Conservation (phyloP, 2,113 vertebrate genomes). For the Saccopteryx leptura region DNA sequence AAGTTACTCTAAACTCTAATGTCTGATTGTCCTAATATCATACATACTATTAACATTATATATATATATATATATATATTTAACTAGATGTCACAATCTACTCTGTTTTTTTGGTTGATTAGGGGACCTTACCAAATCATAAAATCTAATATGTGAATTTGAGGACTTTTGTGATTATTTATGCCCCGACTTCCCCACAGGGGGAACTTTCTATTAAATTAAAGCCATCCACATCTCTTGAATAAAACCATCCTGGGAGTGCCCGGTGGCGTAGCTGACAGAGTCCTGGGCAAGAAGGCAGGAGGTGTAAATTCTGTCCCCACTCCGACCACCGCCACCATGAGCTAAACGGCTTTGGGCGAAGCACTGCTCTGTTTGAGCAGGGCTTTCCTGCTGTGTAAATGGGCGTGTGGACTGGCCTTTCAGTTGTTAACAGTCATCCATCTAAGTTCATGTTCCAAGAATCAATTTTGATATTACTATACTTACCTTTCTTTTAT, state of each 20-base stretch:
- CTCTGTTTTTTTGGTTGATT: background rate
- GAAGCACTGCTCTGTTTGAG: background rate
- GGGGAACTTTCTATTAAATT: background rate
- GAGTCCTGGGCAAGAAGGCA: background rate
- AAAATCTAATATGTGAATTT: background rate
- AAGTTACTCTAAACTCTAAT: background rate
- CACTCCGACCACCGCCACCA: too few species aligned
- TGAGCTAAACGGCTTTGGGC: background rate
- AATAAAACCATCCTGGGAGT: background rate
- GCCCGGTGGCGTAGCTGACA: accelerated
- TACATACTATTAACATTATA: background rate
- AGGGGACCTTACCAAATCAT: background rate
- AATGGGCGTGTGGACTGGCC: background rate
- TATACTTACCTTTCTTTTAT: background rate
- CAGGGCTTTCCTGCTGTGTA: background rate
- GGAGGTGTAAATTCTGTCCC: background rate
- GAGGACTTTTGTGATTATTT: background rate
- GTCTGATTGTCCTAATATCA: background rate
- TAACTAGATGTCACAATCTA: background rate
- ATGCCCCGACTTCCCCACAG: accelerated
- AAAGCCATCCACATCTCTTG: background rate
- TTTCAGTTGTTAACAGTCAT: background rate
- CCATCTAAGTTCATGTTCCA: background rate
- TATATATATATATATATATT: background rate
- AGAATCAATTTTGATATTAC: background rate